phyloP scores from a whole-genome alignment of 2,888 invertebrate genomes.

The Trachelus stipa region DNA sequence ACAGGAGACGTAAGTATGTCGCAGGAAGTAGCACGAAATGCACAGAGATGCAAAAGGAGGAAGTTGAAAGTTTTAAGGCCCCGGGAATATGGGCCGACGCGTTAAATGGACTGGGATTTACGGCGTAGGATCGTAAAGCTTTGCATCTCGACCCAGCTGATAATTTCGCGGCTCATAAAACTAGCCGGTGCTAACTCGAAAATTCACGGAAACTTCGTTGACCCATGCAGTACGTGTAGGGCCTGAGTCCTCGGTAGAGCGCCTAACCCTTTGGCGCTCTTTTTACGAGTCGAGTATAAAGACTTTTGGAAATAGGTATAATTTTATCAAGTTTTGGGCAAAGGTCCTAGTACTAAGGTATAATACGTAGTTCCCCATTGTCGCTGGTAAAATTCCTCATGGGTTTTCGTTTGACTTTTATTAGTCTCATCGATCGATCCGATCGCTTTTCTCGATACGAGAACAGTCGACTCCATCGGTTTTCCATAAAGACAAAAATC shows the following conservation, averaged over 20 bases:
- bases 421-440: not conserved
- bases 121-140: constrained; percentile 35
- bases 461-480: not conserved
- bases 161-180: constrained; percentile 43
- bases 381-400: not conserved
- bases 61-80: constrained; percentile 15
- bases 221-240: not conserved
- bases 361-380: not conserved
- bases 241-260: not conserved
- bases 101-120: constrained; percentile 39
- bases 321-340: not conserved
- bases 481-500: constrained; percentile 1
- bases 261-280: not conserved
- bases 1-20: not conserved
- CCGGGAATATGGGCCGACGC: constrained; percentile 30
- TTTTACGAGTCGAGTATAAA: not conserved
- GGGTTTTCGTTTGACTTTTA: not conserved
- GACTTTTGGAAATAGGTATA: not conserved
- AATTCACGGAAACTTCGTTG: constrained; percentile 24
- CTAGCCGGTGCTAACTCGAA: constrained; percentile 29
- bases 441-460: not conserved
- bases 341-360: not conserved
- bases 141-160: constrained; percentile 26
- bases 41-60: not conserved
- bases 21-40: not conserved